These are phyloP conservation scores for Microlaimidae sp. DNA, from an alignment of 2,888 invertebrate genomes.

Conservation along the genomic window DNA sequence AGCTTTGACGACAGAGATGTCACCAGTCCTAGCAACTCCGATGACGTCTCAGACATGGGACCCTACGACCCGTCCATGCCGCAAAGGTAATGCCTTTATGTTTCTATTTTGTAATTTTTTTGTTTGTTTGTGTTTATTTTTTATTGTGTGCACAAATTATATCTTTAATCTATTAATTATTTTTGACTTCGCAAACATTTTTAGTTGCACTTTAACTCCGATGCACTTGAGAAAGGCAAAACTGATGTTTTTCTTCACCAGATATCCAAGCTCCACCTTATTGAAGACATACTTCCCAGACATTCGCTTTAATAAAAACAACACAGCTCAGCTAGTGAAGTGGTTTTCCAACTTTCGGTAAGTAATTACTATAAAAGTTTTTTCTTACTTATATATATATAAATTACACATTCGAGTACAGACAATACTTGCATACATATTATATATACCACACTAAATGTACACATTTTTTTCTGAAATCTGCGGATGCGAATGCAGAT, in stretches of 20 bases:
- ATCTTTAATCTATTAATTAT: too few species aligned
- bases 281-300: constrained; percentile 99
- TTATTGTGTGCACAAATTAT: too few species aligned
- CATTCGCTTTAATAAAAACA: constrained; percentile 99
- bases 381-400: too few species aligned
- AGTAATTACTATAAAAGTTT: constrained; percentile 44
- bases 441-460: too few species aligned
- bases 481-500: too few species aligned
- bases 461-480: too few species aligned
- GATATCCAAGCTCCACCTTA: constrained; percentile 94
- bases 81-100: constrained; percentile 20
- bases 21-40: constrained; percentile 25
- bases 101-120: too few species aligned
- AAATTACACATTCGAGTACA: too few species aligned
- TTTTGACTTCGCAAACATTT: too few species aligned
- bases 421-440: too few species aligned
- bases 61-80: constrained; percentile 13
- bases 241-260: constrained; percentile 99
- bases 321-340: constrained; percentile 99
- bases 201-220: constrained; percentile 73
- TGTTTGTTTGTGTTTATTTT: too few species aligned
- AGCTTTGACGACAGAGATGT: constrained; percentile 17
- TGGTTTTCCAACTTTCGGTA: constrained; percentile 99
- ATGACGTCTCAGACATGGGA: constrained; percentile 17
- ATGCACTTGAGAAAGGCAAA: constrained; percentile 99